A percentile compares a stretch with the other conserved stretches of the same genome.
Conservation (phyloP, 2,797 vertebrate species). For the Enteromius thamalakanensis region DNA sequence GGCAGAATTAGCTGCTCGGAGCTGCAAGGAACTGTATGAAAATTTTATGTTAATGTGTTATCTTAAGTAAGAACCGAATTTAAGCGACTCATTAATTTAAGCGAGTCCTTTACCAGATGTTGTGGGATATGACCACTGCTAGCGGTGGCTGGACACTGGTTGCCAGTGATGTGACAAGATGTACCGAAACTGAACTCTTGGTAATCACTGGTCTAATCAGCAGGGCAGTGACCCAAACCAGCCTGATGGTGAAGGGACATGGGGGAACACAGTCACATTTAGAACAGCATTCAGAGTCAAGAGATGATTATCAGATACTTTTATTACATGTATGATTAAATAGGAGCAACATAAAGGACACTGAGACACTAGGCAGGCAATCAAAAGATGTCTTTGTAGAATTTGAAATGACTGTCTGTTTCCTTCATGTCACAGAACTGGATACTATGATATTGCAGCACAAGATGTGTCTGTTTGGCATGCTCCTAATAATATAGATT, state of each 20-base stretch:
- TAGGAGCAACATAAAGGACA: not conserved
- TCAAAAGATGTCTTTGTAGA: not conserved
- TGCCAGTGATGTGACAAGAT: conserved; percentile 37
- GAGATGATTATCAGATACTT: conserved; percentile 15
- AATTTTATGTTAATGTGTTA: not conserved
- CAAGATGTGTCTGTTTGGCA: conserved; percentile 70
- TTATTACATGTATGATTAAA: not conserved
- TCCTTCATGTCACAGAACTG: conserved; percentile 39
- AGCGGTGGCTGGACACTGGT: conserved; percentile 61
- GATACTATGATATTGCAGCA: conserved; percentile 59
- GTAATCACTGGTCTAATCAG: conserved; percentile 59
- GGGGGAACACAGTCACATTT: conserved; percentile 12
- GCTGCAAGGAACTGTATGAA: not conserved
- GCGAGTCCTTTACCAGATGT: conserved; percentile 34
- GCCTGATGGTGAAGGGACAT: no score
- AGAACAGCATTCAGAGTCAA: not conserved
- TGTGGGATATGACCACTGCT: conserved; percentile 37
- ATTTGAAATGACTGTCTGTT: not conserved
- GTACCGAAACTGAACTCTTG: conserved; percentile 61
- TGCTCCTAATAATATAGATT: conserved; percentile 61
- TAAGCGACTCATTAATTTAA: not conserved
- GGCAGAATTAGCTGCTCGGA: not conserved
- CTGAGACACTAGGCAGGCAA: not conserved
- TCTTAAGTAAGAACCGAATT: not conserved
- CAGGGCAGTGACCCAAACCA: not conserved